These are phyloP conservation scores for Lithophane ornitopus DNA, from an alignment of 2,888 invertebrate species.

Conservation along the genomic window DNA sequence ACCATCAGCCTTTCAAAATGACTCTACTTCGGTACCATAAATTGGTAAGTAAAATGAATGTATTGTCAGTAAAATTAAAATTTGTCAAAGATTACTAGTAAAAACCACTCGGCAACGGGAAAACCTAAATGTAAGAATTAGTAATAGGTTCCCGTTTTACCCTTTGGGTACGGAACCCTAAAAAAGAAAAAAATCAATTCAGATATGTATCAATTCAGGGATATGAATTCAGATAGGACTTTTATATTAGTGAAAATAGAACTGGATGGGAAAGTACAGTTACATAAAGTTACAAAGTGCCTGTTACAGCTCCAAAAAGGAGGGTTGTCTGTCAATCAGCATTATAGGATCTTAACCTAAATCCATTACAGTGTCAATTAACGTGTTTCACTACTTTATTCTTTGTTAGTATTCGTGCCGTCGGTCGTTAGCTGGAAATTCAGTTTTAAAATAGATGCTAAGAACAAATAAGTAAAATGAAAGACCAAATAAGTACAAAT, in stretches of 20 bases:
- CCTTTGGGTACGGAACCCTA: too few species aligned
- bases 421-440: neutral
- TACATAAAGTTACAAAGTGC: neutral
- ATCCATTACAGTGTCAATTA: slow-evolving; percentile 51
- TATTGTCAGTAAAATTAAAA: too few species aligned
- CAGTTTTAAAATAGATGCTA: neutral
- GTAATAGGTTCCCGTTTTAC: too few species aligned
- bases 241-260: neutral
- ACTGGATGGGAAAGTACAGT: neutral
- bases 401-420: slow-evolving; percentile 1
- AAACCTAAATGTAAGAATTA: too few species aligned
- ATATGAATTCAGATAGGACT: too few species aligned
- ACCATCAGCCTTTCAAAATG: too few species aligned
- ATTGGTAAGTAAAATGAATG: too few species aligned
- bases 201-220: too few species aligned
- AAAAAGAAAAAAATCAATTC: too few species aligned
- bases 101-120: neutral
- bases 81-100: neutral
- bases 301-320: slow-evolving; percentile 8
- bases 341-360: slow-evolving; percentile 27
- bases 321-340: slow-evolving; percentile 42
- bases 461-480: neutral
- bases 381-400: slow-evolving; percentile 14
- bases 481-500: too few species aligned
- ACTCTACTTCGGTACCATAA: too few species aligned